These are phyloP conservation scores for Odontamblyopus lacepedii DNA, from an alignment of 2,797 vertebrate genomes.

Conservation along the genomic window DNA sequence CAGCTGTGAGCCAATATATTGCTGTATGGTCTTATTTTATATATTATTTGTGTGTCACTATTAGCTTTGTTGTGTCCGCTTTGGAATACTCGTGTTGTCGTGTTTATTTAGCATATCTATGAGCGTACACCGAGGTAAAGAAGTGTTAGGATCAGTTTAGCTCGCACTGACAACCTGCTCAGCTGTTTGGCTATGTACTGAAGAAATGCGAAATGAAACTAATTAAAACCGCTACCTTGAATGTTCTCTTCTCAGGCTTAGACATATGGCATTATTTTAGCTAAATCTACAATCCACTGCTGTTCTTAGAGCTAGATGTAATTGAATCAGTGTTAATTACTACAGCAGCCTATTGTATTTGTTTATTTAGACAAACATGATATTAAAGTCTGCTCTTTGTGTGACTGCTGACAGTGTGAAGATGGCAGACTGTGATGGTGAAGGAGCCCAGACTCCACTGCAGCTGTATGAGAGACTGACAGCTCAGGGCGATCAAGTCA, in stretches of 20 bases:
- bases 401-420: slow-evolving; percentile 24
- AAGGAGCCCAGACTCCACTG: slow-evolving; percentile 66
- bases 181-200: background rate
- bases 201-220: background rate
- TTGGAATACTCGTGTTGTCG: background rate
- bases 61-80: background rate
- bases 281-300: too few relatives aligned
- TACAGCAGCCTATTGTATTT: too few relatives aligned
- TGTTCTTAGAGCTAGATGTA: too few relatives aligned
- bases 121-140: slow-evolving; percentile 1
- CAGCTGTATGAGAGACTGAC: slow-evolving; percentile 84
- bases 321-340: too few relatives aligned
- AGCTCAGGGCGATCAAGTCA: slow-evolving; percentile 85
- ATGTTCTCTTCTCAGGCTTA: too few relatives aligned
- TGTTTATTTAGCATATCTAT: background rate
- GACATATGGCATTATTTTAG: too few relatives aligned
- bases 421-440: slow-evolving; percentile 79
- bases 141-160: background rate
- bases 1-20: slow-evolving; percentile 6
- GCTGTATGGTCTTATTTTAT: slow-evolving; percentile 33
- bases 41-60: background rate
- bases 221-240: too few relatives aligned
- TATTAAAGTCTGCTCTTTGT: background rate
- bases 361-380: background rate
- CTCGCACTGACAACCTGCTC: slow-evolving; percentile 34